phyloP scores from a whole-genome alignment of 2,113 vertebrate species.

The Dunckerocampus dactyliophorus region DNA sequence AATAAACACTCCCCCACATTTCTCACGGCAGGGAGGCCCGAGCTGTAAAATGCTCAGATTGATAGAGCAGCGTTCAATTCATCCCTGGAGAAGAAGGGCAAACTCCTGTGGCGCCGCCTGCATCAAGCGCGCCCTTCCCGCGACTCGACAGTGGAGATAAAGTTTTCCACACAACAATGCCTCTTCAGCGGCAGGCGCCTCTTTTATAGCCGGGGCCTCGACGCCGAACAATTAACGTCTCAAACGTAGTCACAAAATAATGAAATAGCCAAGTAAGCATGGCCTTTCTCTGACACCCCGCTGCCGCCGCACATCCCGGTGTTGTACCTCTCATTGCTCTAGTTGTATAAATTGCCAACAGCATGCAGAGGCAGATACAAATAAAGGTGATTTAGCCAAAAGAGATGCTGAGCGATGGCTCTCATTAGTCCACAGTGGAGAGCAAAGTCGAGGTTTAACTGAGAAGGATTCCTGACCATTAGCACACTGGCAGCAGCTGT shows the following conservation, averaged over 20 bases:
- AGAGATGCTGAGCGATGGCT: conserved; percentile 78
- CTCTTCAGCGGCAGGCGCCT: conserved; percentile 55
- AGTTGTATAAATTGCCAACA: conserved; percentile 71
- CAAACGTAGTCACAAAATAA: conserved; percentile 45
- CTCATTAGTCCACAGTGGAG: conserved; percentile 78
- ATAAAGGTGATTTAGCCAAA: conserved; percentile 82
- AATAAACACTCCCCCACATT: conserved; percentile 70
- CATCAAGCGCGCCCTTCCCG: conserved; percentile 58
- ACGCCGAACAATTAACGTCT: conserved; percentile 68
- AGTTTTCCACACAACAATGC: conserved; percentile 59
- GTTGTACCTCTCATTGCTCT: conserved; percentile 64
- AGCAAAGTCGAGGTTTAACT: conserved; percentile 76
- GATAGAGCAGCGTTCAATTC: conserved; percentile 70
- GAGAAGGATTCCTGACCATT: conserved; percentile 79
- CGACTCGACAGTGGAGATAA: conserved; percentile 64
- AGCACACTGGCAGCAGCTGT: conserved; percentile 68
- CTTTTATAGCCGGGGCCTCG: conserved; percentile 58
- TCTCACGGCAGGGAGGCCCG: conserved; percentile 60
- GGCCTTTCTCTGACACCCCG: conserved; percentile 22
- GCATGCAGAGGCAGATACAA: conserved; percentile 74
- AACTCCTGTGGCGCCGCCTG: conserved; percentile 56
- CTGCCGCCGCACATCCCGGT: conserved; percentile 44
- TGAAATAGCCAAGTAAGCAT: conserved; percentile 57
- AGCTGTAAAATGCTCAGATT: conserved; percentile 72
- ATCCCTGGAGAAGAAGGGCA: conserved; percentile 68